phyloP scores from a whole-genome alignment of 2,113 vertebrate genomes.

The Cygnus atratus region DNA sequence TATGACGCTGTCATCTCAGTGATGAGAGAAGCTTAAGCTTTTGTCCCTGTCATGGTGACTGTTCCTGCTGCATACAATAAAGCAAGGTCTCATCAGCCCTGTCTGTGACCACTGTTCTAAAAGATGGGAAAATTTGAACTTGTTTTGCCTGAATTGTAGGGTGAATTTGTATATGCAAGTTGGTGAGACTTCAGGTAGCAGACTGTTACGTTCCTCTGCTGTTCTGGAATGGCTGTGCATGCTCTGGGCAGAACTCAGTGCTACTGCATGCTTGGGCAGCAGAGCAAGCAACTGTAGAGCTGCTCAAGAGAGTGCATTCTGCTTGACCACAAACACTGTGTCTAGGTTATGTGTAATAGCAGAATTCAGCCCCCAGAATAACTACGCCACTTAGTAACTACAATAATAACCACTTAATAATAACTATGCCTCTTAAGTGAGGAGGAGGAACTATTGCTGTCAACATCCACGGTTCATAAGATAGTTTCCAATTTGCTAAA shows the following conservation, averaged over 20 bases:
- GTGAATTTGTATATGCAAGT: neutral
- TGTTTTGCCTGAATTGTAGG: neutral
- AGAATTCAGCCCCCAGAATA: neutral
- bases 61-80: neutral
- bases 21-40: neutral
- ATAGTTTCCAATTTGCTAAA: neutral
- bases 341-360: neutral
- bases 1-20: too few species aligned
- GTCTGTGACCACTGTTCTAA: neutral
- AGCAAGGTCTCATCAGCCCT: neutral
- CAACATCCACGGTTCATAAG: neutral
- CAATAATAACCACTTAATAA: too few species aligned
- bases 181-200: neutral
- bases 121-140: neutral
- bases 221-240: fast-evolving
- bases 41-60: neutral
- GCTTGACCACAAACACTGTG: neutral
- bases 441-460: neutral
- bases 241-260: neutral
- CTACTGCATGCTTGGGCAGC: neutral
- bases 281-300: neutral
- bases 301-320: neutral
- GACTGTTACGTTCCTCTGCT: neutral
- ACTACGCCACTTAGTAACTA: neutral
- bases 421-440: neutral